A percentile compares a stretch with the other conserved stretches of the same genome.
These are phyloP conservation scores for Zhuqinia jingwanae DNA, from an alignment of 2,888 invertebrate genomes.

Conservation along the genomic window DNA sequence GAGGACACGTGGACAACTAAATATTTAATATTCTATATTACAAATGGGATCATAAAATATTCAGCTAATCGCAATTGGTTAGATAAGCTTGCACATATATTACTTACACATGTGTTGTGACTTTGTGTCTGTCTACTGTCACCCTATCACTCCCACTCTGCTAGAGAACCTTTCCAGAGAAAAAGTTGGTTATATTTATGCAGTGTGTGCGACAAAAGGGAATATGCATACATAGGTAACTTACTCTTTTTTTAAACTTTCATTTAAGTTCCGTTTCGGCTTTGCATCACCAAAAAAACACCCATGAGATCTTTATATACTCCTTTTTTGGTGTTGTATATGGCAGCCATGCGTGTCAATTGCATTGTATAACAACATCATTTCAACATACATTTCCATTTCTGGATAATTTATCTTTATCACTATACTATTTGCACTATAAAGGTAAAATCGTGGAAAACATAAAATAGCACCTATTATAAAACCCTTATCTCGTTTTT, in stretches of 20 bases:
- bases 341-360: not conserved
- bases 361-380: not conserved
- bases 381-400: conserved; percentile 11
- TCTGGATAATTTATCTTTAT: conserved; percentile 9
- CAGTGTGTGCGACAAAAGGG: too few species aligned
- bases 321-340: not conserved
- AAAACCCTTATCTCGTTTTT: conserved; percentile 15
- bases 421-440: conserved; percentile 11
- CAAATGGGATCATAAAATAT: conserved; percentile 21
- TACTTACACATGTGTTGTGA: too few species aligned
- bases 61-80: conserved; percentile 1
- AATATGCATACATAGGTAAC: too few species aligned
- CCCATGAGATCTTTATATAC: not conserved
- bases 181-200: too few species aligned
- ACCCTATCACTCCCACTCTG: not conserved
- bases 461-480: not conserved
- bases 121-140: too few species aligned
- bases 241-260: not conserved
- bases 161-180: too few species aligned
- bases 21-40: not conserved
- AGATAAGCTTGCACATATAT: not conserved
- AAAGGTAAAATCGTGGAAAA: conserved; percentile 6
- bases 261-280: conserved; percentile 36
- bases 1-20: conserved; percentile 47
- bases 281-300: not conserved